Conservation (phyloP, 2,888 invertebrate species). For the Pherbina coryleti region DNA sequence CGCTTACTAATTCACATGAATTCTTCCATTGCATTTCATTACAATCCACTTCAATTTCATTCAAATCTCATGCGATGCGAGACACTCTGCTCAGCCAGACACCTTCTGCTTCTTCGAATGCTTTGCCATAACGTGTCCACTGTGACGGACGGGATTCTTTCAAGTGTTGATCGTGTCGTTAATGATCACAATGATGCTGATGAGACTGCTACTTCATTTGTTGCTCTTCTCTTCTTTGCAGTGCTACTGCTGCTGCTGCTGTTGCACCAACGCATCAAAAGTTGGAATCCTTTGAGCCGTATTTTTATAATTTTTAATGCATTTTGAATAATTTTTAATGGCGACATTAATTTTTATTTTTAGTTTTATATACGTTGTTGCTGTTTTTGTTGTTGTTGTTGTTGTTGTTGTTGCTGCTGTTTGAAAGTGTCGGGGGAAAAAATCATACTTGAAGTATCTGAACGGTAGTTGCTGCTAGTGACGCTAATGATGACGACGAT, state of each 20-base stretch:
- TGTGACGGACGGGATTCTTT: conserved; percentile 39
- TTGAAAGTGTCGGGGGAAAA: not conserved
- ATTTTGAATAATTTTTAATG: conserved; percentile 31
- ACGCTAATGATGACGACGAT: conserved; percentile 20
- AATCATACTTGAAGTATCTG: not conserved
- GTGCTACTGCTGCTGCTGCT: conserved; percentile 23
- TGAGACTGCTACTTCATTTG: conserved; percentile 28
- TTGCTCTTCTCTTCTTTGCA: not conserved
- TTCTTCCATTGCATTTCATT: too few species aligned
- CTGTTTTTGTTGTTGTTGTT: not conserved
- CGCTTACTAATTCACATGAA: too few species aligned
- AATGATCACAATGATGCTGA: conserved; percentile 51
- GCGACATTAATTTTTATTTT: conserved; percentile 34
- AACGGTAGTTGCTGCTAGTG: conserved; percentile 16
- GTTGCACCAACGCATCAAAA: not conserved
- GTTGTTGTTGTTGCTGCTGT: not conserved
- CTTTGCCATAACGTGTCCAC: not conserved
- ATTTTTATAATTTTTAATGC: conserved; percentile 12
- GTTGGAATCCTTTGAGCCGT: conserved; percentile 43
- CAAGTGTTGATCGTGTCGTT: conserved; percentile 55
- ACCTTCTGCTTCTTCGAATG: too few species aligned
- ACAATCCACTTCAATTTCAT: too few species aligned
- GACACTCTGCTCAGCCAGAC: too few species aligned
- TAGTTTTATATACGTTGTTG: not conserved
- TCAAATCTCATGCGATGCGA: too few species aligned